phyloP scores from a whole-genome alignment of 2,888 invertebrate species.

The Galerucella nymphaeae region DNA sequence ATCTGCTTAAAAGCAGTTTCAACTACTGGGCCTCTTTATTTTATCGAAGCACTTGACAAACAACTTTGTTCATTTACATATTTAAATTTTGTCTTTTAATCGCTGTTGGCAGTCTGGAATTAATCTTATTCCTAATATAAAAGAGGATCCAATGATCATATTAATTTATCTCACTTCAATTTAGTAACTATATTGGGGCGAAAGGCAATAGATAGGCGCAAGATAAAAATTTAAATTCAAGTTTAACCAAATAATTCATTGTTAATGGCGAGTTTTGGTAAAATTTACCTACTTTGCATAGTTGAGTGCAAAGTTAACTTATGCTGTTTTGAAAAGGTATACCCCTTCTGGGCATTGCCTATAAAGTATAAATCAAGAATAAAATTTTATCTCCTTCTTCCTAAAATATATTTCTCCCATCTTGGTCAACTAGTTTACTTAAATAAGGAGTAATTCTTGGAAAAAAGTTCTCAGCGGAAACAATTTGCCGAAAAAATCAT shows the following conservation, averaged over 20 bases:
- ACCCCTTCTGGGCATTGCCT: too few species aligned
- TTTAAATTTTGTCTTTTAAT: neutral
- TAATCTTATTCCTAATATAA: neutral
- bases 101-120: neutral
- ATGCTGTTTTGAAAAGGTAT: too few species aligned
- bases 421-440: constrained; percentile 5
- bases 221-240: too few species aligned
- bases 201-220: neutral
- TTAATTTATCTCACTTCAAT: neutral
- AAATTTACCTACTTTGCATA: too few species aligned
- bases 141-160: neutral
- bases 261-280: too few species aligned
- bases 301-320: too few species aligned
- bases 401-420: too few species aligned
- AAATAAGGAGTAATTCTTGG: constrained; percentile 34
- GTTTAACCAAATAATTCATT: too few species aligned
- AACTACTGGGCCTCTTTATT: neutral
- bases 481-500: constrained; percentile 31
- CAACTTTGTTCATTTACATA: neutral
- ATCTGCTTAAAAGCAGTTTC: neutral
- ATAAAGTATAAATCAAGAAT: too few species aligned
- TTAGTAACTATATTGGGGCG: neutral
- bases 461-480: constrained; percentile 39
- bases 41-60: neutral
- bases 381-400: too few species aligned